Evolutionary conservation across 1,140 invertebrate species (phyloP), one percentile per base, ranked within the genome.

Genomic region (Hydropsyche tenuis): DNA sequence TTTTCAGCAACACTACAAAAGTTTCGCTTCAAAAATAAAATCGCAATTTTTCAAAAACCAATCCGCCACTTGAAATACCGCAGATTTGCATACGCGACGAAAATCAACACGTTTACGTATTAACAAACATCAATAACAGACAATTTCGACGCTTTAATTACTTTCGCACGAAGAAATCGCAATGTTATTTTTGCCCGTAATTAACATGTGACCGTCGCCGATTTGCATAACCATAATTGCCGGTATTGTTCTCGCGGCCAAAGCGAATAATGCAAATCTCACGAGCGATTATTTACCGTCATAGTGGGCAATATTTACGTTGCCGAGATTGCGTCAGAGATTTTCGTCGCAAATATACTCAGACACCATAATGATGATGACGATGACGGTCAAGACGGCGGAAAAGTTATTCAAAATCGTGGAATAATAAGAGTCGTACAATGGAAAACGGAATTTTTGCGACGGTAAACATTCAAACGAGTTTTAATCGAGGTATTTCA

Each of bases 231-330:
- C 48, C 20, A 53, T 53, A 53, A 53, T 53, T 53, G 20, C 48
- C 48, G 1, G 46, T 20, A 53, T 53, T 53, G 48, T 53, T 53
- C 16, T 53, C 48, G 20, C 48, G 48, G 20, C 20, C 16, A 53
- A 53, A 53, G 48, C 48, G 20, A 53, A 53, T 53, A 53, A 53
- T 53, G 48, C 48, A 53, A 53, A 53, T 53, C 20, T 53, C 6
- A 18, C 16, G 18, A 5, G 16, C 48, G 48, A 53, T 53, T 53
- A 20, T 53, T 53, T 18, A 37, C 30, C 30, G 30, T 37, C 30
- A 37, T 9, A 37, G 9, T 9, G 30, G 30, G 30, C 30, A 37
- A 37, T 37, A 37, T 37, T 37, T 37, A 37, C 30, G 48, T 16
- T 20, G 18, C 48, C n/a, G 30, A 9, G 14, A 53, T 20, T 53